These are phyloP conservation scores for Adrianichthys oophorus DNA, from an alignment of 2,797 vertebrate species.

Conservation along the genomic window DNA sequence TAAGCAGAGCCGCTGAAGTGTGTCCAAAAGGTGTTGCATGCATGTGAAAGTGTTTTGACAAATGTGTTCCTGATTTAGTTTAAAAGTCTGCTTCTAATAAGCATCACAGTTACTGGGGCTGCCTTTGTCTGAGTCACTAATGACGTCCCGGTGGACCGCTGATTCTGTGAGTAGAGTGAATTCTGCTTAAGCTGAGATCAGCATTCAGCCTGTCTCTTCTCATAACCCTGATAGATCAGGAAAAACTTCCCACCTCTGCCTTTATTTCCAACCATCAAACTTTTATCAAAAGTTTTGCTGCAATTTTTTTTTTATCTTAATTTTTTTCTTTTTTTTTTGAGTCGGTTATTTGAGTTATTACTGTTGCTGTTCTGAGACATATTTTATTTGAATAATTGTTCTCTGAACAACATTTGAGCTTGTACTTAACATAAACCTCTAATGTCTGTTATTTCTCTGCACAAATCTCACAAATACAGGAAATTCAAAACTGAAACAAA, in stretches of 20 bases:
- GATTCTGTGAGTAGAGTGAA: slow-evolving; percentile 37
- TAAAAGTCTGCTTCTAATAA: slow-evolving; percentile 46
- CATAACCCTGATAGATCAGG: slow-evolving; percentile 23
- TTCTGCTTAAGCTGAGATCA: slow-evolving; percentile 41
- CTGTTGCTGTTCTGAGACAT: background rate
- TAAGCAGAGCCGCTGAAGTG: slow-evolving; percentile 42
- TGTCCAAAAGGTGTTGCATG: slow-evolving; percentile 41
- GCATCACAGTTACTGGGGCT: slow-evolving; percentile 29
- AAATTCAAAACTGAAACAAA: no score
- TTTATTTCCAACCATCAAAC: slow-evolving; percentile 15
- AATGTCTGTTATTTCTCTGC: no score
- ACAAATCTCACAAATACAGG: no score
- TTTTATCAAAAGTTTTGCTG: background rate
- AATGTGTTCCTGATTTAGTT: slow-evolving; percentile 41
- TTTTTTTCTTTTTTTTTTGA: background rate
- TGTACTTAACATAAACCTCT: no score
- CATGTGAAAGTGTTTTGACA: slow-evolving; percentile 30
- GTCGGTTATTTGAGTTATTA: background rate
- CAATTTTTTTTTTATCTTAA: no score
- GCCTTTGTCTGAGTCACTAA: slow-evolving; percentile 50
- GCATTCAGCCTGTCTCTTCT: slow-evolving; percentile 32
- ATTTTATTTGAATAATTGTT: no score
- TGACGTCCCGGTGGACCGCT: slow-evolving; percentile 45
- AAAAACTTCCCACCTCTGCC: background rate
- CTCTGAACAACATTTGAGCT: no score